Conservation (phyloP, 2,113 vertebrate genomes). For the Campylomormyrus tamandua region DNA sequence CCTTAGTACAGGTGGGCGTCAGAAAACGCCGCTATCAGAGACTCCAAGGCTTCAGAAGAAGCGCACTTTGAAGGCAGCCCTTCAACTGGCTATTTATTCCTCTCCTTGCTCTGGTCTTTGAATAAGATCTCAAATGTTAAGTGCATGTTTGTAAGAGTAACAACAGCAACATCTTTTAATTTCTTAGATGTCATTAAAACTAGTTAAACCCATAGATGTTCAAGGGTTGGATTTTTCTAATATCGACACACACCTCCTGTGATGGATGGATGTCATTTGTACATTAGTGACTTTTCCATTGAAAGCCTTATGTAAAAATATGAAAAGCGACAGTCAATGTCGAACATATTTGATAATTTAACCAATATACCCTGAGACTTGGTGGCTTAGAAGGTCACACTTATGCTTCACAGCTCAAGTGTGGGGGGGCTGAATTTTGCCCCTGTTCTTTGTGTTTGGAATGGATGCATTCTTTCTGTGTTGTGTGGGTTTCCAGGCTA, state of each 20-base stretch:
- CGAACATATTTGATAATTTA: not conserved
- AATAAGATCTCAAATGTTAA: not conserved
- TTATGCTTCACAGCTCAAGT: not conserved
- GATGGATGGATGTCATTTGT: not conserved
- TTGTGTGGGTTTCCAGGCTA: not conserved
- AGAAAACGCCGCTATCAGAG: slow-evolving; percentile 13
- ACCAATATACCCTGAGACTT: not conserved
- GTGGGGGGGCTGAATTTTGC: not conserved
- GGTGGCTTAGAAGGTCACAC: not conserved
- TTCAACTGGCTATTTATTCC: not conserved
- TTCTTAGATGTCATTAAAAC: not conserved
- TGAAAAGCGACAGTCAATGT: not conserved
- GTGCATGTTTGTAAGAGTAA: not conserved
- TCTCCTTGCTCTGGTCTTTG: not conserved
- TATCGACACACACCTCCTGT: not conserved
- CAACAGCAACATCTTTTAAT: not conserved
- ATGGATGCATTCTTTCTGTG: slow-evolving; percentile 3
- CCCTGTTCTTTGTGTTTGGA: not conserved
- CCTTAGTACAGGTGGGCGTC: slow-evolving; percentile 20
- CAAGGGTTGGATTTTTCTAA: not conserved
- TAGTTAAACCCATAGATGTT: not conserved
- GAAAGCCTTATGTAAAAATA: not conserved
- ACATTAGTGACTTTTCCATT: not conserved
- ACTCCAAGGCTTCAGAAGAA: not conserved
- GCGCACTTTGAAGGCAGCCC: slow-evolving; percentile 13